These are phyloP conservation scores for Lasioglossum albipes DNA, from an alignment of 1,140 invertebrate species.

Conservation along the genomic window DNA sequence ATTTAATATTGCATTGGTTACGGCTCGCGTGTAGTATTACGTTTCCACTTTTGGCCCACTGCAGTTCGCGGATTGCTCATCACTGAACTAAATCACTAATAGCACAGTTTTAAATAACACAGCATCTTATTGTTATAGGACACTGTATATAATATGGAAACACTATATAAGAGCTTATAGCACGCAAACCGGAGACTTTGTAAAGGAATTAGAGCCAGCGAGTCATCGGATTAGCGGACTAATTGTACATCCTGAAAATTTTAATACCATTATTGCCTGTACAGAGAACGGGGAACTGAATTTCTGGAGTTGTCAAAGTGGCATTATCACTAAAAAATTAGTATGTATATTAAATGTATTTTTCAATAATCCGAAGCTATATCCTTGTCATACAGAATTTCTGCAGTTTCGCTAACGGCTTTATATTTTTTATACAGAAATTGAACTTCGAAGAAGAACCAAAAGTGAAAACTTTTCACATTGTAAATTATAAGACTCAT, in stretches of 20 bases:
- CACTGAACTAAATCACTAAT: background rate
- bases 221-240: slow-evolving; percentile 80
- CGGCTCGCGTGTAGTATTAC: no score
- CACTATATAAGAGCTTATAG: slow-evolving; percentile 82
- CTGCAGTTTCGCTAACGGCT: background rate
- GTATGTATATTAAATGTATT: slow-evolving; percentile 71
- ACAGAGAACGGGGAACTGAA: slow-evolving; percentile 79
- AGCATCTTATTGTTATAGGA: slow-evolving; percentile 75
- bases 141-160: slow-evolving; percentile 82
- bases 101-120: background rate
- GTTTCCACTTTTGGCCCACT: no score
- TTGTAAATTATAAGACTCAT: slow-evolving; percentile 64
- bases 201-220: slow-evolving; percentile 80
- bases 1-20: no score
- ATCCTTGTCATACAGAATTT: background rate
- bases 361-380: slow-evolving; percentile 5
- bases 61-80: no score
- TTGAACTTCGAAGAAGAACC: slow-evolving; percentile 58
- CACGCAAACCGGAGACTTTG: slow-evolving; percentile 80
- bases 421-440: slow-evolving; percentile 64
- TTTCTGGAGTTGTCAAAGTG: slow-evolving; percentile 81
- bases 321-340: slow-evolving; percentile 76
- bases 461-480: slow-evolving; percentile 76
- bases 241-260: slow-evolving; percentile 74
- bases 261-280: slow-evolving; percentile 80